Base-by-base conservation (phyloP, 2,888 invertebrate genomes). In the Congeria kusceri region DNA sequence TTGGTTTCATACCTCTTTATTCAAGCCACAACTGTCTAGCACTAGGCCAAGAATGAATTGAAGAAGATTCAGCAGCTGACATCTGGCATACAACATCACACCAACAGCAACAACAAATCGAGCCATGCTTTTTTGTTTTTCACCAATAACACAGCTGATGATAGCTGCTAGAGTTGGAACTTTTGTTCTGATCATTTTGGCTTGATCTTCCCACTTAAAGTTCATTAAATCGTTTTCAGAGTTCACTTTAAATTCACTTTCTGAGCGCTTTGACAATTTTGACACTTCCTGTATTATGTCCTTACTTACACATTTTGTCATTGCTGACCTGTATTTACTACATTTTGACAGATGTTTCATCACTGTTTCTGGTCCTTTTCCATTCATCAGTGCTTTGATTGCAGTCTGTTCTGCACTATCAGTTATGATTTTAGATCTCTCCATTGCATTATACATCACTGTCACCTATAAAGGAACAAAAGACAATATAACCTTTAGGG, bases 51-150 rank as follows among this genome's bases (percentile, higher is more conserved):
- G 62, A 32, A 74, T 39, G 25, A 18, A 62, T 39, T 74, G 67
- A 13, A 67, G 15, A 29, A 59, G 59, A 32, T 62, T 74, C 15
- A 67, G 56, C 3, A 49, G 32, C 39, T 66, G 65, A 58, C 65
- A 66, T 53, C 70, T 70, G 61, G 61, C 56, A 70, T 70, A 70
- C 20, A 70, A 53, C 47, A 73, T 61, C 13, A 73, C 53, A 53
- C 62, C 49, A 13, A 62, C 70, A 53, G 53, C 70, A 28, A 70
- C 70, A 20, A 53, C 70, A 29, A 70, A 9, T 29, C 32, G 3
- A 39, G 61, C 15, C n/a, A 25, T 39, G 57, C 44, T 20, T 57
- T 59, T 46, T 46, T 20, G 25, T 32, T 63, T 62, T 32, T 62
- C 39, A 39, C 39, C 11, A 15, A 39, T 39, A 5, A 39, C 39